phyloP scores from a whole-genome alignment of 2,888 invertebrate species.

The Drosophila greeni region DNA sequence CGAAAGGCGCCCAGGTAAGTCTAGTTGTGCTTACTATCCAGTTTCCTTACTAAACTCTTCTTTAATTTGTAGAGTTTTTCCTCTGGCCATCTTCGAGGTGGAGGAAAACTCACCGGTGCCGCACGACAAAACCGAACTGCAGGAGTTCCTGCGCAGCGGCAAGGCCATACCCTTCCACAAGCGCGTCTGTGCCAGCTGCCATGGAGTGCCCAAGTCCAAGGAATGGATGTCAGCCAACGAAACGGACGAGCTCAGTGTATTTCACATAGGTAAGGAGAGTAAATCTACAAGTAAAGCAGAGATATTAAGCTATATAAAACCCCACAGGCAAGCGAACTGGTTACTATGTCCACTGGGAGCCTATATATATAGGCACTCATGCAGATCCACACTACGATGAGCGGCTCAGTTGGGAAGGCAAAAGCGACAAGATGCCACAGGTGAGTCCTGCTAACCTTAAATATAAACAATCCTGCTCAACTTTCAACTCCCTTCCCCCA shows the following conservation, averaged over 20 bases:
- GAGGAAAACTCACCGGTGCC: conserved; percentile 84
- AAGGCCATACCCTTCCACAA: conserved; percentile 95
- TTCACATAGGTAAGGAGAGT: conserved; percentile 81
- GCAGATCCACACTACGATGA: conserved; percentile 93
- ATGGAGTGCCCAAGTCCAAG: conserved; percentile 90
- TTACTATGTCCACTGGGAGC: conserved; percentile 92
- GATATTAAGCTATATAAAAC: no score
- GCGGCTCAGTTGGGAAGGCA: conserved; percentile 95
- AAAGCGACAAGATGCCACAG: conserved; percentile 97
- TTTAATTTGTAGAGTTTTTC: conserved; percentile 84
- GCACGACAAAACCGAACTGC: conserved; percentile 85
- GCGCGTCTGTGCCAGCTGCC: conserved; percentile 92
- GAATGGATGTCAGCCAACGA: conserved; percentile 90
- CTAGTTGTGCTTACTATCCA: fast-evolving
- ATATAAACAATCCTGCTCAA: neutral
- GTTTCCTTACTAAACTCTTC: neutral
- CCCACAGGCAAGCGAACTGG: conserved; percentile 86
- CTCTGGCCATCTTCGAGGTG: conserved; percentile 93
- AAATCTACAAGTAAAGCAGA: fast-evolving
- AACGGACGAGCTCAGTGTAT: conserved; percentile 85
- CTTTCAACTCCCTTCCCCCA: conserved; percentile 79
- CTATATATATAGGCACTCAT: conserved; percentile 94
- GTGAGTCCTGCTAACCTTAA: conserved; percentile 79
- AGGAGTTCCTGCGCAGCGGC: conserved; percentile 86
- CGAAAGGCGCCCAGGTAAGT: conserved; percentile 80